Conservation (phyloP, 2,888 invertebrate genomes). For the Cyaniris semiargus region DNA sequence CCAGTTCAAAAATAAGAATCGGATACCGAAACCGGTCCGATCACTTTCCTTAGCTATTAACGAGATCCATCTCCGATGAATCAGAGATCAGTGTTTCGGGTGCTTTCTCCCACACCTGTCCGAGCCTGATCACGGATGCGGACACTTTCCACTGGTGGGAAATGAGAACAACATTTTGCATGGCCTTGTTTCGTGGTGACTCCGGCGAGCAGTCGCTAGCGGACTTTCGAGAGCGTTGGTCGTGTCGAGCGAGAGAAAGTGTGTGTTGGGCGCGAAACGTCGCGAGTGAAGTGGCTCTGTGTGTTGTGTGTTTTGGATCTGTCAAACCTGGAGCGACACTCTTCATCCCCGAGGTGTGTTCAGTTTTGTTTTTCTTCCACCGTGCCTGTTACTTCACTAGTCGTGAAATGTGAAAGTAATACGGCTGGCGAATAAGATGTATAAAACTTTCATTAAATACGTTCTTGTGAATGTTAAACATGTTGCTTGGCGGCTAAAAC, state of each 20-base stretch:
- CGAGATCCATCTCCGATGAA: conserved; percentile 66
- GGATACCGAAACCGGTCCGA: conserved; percentile 62
- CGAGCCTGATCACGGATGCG: conserved; percentile 75
- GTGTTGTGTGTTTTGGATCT: conserved; percentile 56
- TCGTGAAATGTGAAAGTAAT: conserved; percentile 33
- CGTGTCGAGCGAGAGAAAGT: conserved; percentile 43
- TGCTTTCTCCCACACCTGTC: conserved; percentile 79
- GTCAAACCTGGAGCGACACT: conserved; percentile 70
- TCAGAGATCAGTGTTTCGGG: conserved; percentile 71
- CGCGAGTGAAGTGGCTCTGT: conserved; percentile 63
- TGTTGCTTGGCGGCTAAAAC: not conserved
- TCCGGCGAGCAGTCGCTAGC: conserved; percentile 55
- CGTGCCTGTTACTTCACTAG: not conserved
- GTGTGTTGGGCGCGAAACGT: conserved; percentile 47
- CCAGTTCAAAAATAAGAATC: conserved; percentile 28
- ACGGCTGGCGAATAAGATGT: conserved; percentile 20
- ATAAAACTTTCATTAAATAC: conserved; percentile 26
- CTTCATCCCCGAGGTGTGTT: conserved; percentile 60
- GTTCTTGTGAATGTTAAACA: conserved; percentile 17
- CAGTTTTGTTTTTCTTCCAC: conserved; percentile 25
- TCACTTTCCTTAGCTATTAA: conserved; percentile 63
- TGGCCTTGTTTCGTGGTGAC: conserved; percentile 68
- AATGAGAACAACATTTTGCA: conserved; percentile 75
- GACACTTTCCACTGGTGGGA: conserved; percentile 75
- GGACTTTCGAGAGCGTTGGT: conserved; percentile 47